phyloP scores from a whole-genome alignment of 2,888 invertebrate genomes.

The Azorinus chamasolen region DNA sequence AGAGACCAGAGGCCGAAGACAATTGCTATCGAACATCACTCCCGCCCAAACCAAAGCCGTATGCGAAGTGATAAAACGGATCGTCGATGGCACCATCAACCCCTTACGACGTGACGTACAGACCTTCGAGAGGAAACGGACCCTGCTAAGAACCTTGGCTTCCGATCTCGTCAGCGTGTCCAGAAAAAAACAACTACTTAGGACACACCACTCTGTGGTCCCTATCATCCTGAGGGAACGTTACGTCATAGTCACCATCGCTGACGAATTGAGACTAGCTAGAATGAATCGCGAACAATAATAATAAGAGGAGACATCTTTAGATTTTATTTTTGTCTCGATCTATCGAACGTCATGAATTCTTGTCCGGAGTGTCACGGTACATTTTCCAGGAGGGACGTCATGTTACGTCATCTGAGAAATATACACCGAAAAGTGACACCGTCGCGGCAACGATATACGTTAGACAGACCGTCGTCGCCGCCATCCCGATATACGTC shows the following conservation, averaged over 20 bases:
- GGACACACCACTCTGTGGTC: not conserved
- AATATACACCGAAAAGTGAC: not conserved
- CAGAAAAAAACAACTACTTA: conserved; percentile 14
- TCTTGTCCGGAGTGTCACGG: not conserved
- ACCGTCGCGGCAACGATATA: not conserved
- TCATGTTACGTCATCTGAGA: conserved; percentile 10
- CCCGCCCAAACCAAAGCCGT: conserved; percentile 7
- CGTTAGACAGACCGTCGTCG: not conserved
- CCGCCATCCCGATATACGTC: not conserved
- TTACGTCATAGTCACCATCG: conserved; percentile 6
- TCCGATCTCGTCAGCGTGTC: conserved; percentile 3
- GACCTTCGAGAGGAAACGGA: conserved; percentile 5
- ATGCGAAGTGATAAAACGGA: conserved; percentile 9
- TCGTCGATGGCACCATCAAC: conserved; percentile 18
- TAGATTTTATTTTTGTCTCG: too few species aligned
- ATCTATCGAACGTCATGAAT: too few species aligned
- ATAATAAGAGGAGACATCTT: not conserved
- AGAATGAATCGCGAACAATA: not conserved
- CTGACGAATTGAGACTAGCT: not conserved
- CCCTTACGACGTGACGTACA: conserved; percentile 1
- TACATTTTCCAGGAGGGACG: conserved; percentile 1
- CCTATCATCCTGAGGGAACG: not conserved
- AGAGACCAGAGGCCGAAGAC: conserved; percentile 1
- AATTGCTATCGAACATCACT: too few species aligned
- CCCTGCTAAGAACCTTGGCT: conserved; percentile 6